Conservation (phyloP, 1,140 invertebrate genomes). For the Pectinophora gossypiella region DNA sequence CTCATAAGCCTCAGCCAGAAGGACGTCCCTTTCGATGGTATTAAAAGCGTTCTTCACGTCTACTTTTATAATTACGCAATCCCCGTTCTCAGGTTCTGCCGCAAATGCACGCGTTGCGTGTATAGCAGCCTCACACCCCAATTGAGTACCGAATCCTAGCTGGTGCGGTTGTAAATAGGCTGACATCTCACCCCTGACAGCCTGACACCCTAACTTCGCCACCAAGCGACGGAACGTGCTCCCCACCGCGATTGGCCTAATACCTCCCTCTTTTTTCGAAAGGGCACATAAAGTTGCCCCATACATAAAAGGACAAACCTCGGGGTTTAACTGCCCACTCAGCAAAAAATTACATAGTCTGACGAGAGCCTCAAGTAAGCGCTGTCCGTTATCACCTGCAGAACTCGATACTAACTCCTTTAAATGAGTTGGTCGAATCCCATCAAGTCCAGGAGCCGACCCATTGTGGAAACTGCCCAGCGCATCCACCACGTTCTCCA, state of each 20-base stretch:
- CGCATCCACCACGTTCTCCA: no score
- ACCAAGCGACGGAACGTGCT: neutral
- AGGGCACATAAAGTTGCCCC: neutral
- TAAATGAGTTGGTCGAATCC: no score
- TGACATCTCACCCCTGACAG: neutral
- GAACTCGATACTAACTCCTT: no score
- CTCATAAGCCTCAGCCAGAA: neutral
- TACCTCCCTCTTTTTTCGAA: neutral
- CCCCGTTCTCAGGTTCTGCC: neutral
- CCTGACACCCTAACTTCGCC: neutral
- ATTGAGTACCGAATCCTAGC: neutral
- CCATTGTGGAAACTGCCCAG: no score
- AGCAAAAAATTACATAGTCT: slow-evolving; percentile 10
- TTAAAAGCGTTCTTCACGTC: slow-evolving; percentile 9
- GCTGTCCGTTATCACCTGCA: no score
- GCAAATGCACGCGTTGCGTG: neutral
- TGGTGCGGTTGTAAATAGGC: neutral
- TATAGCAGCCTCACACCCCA: neutral
- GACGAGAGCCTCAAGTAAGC: no score
- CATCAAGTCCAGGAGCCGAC: no score
- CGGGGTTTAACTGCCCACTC: neutral
- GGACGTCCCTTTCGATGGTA: slow-evolving; percentile 1
- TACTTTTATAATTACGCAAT: neutral
- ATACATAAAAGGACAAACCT: neutral
- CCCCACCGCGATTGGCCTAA: neutral